Percentiles rank a stretch among this genome's conserved stretches.
phyloP scores from a whole-genome alignment of 1,140 invertebrate genomes.

The Lepidurus couesii region DNA sequence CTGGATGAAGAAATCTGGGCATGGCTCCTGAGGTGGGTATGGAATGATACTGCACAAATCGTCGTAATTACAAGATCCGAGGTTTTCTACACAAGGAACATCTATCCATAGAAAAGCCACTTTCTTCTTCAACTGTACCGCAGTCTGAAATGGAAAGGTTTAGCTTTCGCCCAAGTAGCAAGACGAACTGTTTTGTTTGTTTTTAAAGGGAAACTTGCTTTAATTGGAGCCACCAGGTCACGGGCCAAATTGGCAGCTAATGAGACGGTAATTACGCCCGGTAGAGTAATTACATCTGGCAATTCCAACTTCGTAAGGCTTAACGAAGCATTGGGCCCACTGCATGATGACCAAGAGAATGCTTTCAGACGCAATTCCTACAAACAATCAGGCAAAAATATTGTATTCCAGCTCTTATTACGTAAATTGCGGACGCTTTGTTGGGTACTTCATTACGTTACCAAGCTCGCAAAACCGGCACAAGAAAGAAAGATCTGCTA shows the following conservation, averaged over 20 bases:
- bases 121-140: conserved; percentile 27
- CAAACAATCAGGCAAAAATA: not conserved
- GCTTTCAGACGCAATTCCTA: not conserved
- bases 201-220: not conserved
- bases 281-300: conserved; percentile 26
- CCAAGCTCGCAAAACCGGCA: not conserved
- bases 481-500: not conserved
- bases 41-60: conserved; percentile 31
- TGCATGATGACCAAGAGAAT: conserved; percentile 27
- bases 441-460: not conserved
- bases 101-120: conserved; percentile 27
- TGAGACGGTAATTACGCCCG: conserved; percentile 27
- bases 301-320: conserved; percentile 21
- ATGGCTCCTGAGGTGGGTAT: conserved; percentile 26
- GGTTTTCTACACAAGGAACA: conserved; percentile 27
- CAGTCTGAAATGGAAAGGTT: conserved; percentile 1
- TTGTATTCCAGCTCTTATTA: not conserved
- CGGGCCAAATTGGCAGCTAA: conserved; percentile 22
- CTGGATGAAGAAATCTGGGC: conserved; percentile 25
- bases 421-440: not conserved
- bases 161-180: no score
- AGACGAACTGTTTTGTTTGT: not conserved
- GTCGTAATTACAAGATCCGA: conserved; percentile 33
- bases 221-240: conserved; percentile 27
- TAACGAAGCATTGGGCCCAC: conserved; percentile 27